Conservation (phyloP, 2,888 invertebrate genomes). For the Eupithecia insigniata region DNA sequence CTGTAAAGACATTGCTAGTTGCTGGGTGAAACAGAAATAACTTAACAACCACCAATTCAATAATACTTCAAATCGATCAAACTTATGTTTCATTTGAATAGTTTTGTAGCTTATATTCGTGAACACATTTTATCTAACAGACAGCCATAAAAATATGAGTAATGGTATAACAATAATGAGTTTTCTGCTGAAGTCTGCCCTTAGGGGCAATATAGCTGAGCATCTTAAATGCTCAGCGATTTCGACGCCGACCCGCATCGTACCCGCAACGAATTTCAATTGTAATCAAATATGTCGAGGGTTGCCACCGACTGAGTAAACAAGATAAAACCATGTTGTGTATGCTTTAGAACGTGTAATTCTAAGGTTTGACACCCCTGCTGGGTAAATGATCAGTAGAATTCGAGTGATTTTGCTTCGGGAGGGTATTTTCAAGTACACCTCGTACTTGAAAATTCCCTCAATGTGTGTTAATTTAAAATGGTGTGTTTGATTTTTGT, state of each 20-base stretch:
- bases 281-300: conserved; percentile 75
- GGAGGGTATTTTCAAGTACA: conserved; percentile 2
- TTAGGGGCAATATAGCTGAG: conserved; percentile 8
- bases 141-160: neutral
- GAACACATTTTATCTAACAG: neutral
- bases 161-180: conserved; percentile 1
- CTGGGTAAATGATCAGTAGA: conserved; percentile 43
- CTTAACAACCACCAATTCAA: neutral
- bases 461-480: neutral
- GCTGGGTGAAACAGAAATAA: neutral
- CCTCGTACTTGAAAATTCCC: too few relatives aligned
- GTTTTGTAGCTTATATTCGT: neutral
- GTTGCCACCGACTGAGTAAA: conserved; percentile 69
- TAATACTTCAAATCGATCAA: neutral
- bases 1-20: neutral
- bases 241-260: conserved; percentile 4
- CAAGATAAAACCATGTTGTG: conserved; percentile 73
- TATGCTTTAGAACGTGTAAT: conserved; percentile 57
- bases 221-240: conserved; percentile 12
- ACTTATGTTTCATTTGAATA: neutral
- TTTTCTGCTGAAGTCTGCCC: neutral
- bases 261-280: conserved; percentile 65
- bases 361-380: conserved; percentile 65
- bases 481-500: neutral
- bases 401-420: conserved; percentile 5